Conservation (phyloP, 1,140 invertebrate species). For the Camponotus vicinus region DNA sequence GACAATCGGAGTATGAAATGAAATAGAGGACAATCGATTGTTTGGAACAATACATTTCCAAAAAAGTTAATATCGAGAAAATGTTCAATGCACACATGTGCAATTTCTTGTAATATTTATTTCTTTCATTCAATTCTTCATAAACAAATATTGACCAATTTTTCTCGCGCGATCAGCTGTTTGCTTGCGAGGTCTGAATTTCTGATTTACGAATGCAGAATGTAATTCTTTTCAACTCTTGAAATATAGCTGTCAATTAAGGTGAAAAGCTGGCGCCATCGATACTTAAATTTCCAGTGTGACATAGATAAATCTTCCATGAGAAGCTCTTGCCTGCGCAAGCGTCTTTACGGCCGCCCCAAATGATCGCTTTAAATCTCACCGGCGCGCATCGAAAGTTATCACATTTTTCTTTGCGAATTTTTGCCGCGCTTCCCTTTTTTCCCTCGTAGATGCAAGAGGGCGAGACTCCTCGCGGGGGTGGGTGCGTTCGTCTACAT, state of each 20-base stretch:
- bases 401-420: slow-evolving; percentile 61
- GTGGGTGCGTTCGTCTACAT: slow-evolving; percentile 11
- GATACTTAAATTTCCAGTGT: slow-evolving; percentile 46
- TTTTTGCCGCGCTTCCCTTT: slow-evolving; percentile 41
- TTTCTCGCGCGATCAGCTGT: neutral
- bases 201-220: slow-evolving; percentile 7
- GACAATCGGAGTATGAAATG: neutral
- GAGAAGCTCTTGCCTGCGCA: slow-evolving; percentile 20
- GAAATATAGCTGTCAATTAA: slow-evolving; percentile 38
- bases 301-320: slow-evolving; percentile 37
- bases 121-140: neutral
- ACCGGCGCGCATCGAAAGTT: slow-evolving; percentile 48
- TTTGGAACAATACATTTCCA: neutral
- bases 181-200: neutral
- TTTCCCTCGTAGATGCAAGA: slow-evolving; percentile 19
- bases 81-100: neutral
- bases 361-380: slow-evolving; percentile 61
- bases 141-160: neutral
- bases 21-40: neutral
- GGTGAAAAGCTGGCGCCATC: slow-evolving; percentile 16
- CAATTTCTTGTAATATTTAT: neutral
- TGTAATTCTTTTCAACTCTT: slow-evolving; percentile 17
- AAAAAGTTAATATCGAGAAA: neutral
- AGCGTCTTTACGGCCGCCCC: slow-evolving; percentile 39
- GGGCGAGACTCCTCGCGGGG: slow-evolving; percentile 8